A percentile compares a stretch with the other conserved stretches of the same genome.
Evolutionary conservation across 1,140 invertebrate genomes (phyloP).

Genomic region (Trichomalopsis sarcophagae): DNA sequence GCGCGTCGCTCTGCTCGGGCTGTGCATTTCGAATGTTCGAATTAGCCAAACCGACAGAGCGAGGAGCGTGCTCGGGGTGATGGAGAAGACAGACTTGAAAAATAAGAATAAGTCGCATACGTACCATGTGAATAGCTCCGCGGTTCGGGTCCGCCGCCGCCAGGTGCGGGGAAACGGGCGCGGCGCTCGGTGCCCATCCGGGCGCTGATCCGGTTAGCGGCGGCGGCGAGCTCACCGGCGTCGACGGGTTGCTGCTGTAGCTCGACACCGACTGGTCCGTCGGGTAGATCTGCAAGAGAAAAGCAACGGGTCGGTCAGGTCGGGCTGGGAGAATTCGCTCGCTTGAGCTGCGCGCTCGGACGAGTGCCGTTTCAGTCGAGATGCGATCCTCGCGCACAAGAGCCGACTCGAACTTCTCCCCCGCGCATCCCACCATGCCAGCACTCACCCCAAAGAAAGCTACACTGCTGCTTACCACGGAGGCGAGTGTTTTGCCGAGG

Average conservation of each 20-base stretch:
- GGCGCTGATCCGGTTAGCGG: slow-evolving; percentile 80
- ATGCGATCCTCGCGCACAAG: no score
- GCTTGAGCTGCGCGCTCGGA: no score
- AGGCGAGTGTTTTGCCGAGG: slow-evolving; percentile 87
- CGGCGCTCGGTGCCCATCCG: slow-evolving; percentile 76
- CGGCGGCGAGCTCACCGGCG: slow-evolving; percentile 90
- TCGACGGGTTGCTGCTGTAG: slow-evolving; percentile 93
- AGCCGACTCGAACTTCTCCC: no score
- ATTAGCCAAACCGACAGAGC: background rate
- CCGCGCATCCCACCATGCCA: no score
- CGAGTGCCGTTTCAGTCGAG: no score
- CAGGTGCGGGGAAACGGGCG: slow-evolving; percentile 76
- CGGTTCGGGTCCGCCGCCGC: slow-evolving; percentile 72
- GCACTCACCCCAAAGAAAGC: no score
- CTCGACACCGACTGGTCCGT: slow-evolving; percentile 90
- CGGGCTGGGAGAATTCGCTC: no score
- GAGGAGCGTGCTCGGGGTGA: background rate
- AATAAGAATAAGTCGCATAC: slow-evolving; percentile 51
- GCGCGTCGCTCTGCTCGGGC: background rate
- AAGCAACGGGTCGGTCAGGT: background rate
- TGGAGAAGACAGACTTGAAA: background rate
- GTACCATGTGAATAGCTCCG: slow-evolving; percentile 75
- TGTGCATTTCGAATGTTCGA: background rate
- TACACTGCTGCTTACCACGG: slow-evolving; percentile 76
- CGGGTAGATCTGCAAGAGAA: slow-evolving; percentile 84